Base-by-base conservation (phyloP, 2,888 invertebrate genomes). In the Eupithecia insigniata region DNA sequence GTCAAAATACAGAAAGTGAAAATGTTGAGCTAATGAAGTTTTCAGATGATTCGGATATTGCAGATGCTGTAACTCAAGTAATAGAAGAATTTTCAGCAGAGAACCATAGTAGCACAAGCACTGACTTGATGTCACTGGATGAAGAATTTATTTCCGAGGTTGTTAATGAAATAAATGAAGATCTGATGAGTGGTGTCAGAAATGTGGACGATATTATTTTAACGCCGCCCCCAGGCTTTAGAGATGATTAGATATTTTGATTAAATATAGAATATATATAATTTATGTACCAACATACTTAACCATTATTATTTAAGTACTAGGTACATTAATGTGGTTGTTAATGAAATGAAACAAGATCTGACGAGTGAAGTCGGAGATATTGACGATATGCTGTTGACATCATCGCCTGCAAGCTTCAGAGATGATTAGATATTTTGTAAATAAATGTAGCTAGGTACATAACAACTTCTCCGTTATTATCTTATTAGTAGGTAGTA, bases 11-110 rank as follows among this genome's bases (percentile, higher is more conserved):
- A 6, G 55, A 64, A 60, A 26, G 10, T n/a, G 67, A 70, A 46
- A 22, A 6, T 68, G 39, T 43, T 22, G 68, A 62, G 12, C 46
- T 76, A 67, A 79, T 75, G 51, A 79, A 82, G 26, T 75, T 43
- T 16, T 74, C 74, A 14, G 43, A 67, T 74, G 68, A 73, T 80
- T 85, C 85, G 10, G 88, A 90, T 76, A 83, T 88, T 70, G 90
- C 91, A 43, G 89, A 90, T 75, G 92, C 91, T 14, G 70, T 86
- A 34, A 94, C 94, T 22, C 93, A 93, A 86, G 79, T 92, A 7
- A 82, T 93, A 66, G 87, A 87, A 79, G 87, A 90, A 76, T 85
- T 77, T 78, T 83, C 84, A n/a, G 62, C 76, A 26, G 78, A 81
- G 67, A 81, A 82, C 68, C 67, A 76, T 70, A 76, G 73, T 76